phyloP scores from a whole-genome alignment of 2,113 vertebrate genomes.

The Terrapene triunguis region DNA sequence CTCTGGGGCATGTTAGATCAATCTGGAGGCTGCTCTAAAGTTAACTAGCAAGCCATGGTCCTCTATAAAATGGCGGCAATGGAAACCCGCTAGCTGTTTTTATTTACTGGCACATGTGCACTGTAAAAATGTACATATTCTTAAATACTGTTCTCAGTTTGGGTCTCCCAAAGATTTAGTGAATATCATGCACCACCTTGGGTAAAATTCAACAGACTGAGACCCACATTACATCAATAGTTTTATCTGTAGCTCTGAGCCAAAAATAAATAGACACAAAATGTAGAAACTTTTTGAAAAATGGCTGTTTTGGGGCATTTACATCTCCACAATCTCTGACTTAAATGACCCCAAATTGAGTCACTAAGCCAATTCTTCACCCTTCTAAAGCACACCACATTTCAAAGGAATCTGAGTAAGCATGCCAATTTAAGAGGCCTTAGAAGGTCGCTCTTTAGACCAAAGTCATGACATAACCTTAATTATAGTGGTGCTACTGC shows the following conservation, averaged over 20 bases:
- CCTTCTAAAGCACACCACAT: background rate
- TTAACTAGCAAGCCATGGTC: accelerated
- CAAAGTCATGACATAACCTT: background rate
- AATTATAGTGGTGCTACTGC: background rate
- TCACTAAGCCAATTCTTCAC: background rate
- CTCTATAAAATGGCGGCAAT: background rate
- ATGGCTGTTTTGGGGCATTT: background rate
- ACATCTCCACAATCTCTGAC: background rate
- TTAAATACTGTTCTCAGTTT: background rate
- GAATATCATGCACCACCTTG: background rate
- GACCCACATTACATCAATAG: background rate
- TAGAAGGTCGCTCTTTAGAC: background rate
- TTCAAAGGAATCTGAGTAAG: background rate
- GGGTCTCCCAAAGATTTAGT: background rate
- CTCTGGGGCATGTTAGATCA: background rate
- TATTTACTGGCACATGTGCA: background rate
- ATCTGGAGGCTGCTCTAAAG: background rate
- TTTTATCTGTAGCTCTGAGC: background rate
- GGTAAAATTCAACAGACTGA: background rate
- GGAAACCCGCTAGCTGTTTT: background rate
- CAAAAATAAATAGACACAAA: background rate
- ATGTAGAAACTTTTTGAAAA: background rate
- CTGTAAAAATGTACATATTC: background rate
- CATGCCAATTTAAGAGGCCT: background rate
- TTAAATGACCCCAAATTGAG: background rate